A percentile compares a stretch with the other conserved stretches of the same genome.
phyloP scores from a whole-genome alignment of 2,797 vertebrate genomes.

The Anguilla marmorata region DNA sequence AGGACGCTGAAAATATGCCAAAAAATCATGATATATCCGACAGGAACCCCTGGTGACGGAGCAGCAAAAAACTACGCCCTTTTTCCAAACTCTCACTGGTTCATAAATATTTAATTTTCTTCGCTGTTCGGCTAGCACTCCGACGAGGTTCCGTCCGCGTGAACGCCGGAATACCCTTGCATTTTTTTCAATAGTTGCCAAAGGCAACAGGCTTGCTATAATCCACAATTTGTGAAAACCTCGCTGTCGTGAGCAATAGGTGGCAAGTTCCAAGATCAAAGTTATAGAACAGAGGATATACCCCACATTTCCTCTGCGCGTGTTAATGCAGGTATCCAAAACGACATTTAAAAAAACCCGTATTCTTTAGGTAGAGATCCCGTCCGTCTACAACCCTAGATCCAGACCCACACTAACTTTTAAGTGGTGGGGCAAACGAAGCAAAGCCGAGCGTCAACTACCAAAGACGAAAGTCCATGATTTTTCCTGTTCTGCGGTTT shows the following conservation, averaged over 20 bases:
- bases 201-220: conserved; percentile 1
- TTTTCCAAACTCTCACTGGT: conserved; percentile 22
- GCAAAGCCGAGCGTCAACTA: background rate
- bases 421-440: background rate
- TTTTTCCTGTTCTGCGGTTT: background rate
- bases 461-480: background rate
- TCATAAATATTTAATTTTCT: conserved; percentile 33
- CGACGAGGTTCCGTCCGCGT: conserved; percentile 30
- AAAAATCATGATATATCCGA: conserved; percentile 56
- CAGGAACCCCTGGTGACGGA: conserved; percentile 11
- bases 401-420: conserved; percentile 32
- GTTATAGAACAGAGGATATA: conserved; percentile 9
- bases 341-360: background rate
- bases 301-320: background rate
- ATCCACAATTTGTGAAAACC: conserved; percentile 31
- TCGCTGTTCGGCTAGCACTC: conserved; percentile 31
- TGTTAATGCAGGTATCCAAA: conserved; percentile 27
- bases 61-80: background rate
- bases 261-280: conserved; percentile 13
- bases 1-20: conserved; percentile 50
- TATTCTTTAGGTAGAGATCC: background rate
- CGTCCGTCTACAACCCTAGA: background rate
- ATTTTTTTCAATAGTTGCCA: conserved; percentile 13
- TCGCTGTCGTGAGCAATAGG: conserved; percentile 3
- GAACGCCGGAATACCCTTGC: conserved; percentile 29